phyloP scores from a whole-genome alignment of 2,888 invertebrate genomes.

The Serrognathus titanus region DNA sequence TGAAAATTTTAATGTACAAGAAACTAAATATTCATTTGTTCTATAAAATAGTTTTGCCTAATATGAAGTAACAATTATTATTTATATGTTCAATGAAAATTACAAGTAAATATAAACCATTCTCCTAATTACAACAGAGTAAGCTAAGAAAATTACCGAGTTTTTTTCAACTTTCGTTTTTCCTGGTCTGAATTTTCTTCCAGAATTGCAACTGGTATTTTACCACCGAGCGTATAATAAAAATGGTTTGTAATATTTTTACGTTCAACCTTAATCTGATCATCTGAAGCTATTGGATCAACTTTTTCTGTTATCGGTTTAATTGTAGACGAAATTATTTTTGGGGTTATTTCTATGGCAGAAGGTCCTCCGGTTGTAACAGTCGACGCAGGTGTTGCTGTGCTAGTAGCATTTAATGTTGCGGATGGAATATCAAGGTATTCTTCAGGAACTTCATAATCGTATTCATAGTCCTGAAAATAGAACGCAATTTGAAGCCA shows the following conservation, averaged over 20 bases:
- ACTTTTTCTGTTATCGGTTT: constrained; percentile 41
- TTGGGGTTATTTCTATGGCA: background rate
- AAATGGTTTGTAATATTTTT: too few relatives aligned
- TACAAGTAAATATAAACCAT: too few relatives aligned
- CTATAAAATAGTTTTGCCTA: too few relatives aligned
- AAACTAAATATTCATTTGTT: too few relatives aligned
- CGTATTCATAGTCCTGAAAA: constrained; percentile 69
- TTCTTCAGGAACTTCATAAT: constrained; percentile 65
- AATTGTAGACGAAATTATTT: background rate
- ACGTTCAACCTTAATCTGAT: background rate
- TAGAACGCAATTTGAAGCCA: constrained; percentile 2
- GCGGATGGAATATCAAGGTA: constrained; percentile 44
- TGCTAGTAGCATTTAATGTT: constrained; percentile 61
- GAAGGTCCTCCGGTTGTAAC: constrained; percentile 1
- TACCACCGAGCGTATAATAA: background rate
- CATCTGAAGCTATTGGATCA: constrained; percentile 54
- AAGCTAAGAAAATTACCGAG: too few relatives aligned
- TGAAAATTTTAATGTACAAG: too few relatives aligned
- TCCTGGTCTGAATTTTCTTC: too few relatives aligned
- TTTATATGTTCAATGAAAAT: too few relatives aligned
- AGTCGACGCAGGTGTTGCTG: too few relatives aligned
- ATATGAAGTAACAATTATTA: too few relatives aligned
- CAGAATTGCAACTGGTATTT: constrained; percentile 8
- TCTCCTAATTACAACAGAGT: too few relatives aligned
- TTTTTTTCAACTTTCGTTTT: too few relatives aligned